Base-by-base conservation (phyloP, 1,140 invertebrate species). In the Diorhabda carinulata region DNA sequence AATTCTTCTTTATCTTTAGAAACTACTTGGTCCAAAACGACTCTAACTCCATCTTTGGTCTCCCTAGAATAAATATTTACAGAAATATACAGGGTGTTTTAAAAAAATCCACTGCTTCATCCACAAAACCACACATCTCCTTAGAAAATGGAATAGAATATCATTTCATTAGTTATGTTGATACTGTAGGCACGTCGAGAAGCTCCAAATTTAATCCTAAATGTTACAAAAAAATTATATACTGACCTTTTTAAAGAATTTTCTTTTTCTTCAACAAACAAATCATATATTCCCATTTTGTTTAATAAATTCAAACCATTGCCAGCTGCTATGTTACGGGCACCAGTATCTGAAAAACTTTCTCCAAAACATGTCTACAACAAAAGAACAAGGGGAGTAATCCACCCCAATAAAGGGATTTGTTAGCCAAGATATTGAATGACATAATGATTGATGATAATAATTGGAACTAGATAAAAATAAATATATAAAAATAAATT, bases 191-290 rank as follows among this genome's bases (percentile, higher is more conserved):
- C 25, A 25, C 25, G 25, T 25, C 25, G 25, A 25, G 25, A 25
- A 25, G 25, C 25, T 25, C 25, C 25, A 25, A 25, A 25, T 25
- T 25, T 25, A 25, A 25, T 25, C 52, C 25, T 25, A 25, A 25
- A 25, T 25, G 25, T 25, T 25, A 25, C 25, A 25, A 25, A 43
- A 61, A 70, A 62, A 57, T 68, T 69, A 62, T 58, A 78, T 82
- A 91, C 91, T 73, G 3, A 67, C 65, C 65, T 67, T 60, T 67
- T 57, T 43, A 67, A 25, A 45, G 43, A 43, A 25, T 3, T 42
- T 8, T 7, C n/a, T 45, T 60, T 67, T 64, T 71, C 68, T 43
- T 66, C 66, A 56, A 65, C 8, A 43, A 70, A 62, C 52, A 67
- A 58, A 70, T 76, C 75, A 62, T 73, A 60, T 40, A 75, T 41